A percentile compares a stretch with the other conserved stretches of the same genome.
Evolutionary conservation across 1,140 invertebrate genomes (phyloP).

Genomic region (Gonioctena quinquepunctata): DNA sequence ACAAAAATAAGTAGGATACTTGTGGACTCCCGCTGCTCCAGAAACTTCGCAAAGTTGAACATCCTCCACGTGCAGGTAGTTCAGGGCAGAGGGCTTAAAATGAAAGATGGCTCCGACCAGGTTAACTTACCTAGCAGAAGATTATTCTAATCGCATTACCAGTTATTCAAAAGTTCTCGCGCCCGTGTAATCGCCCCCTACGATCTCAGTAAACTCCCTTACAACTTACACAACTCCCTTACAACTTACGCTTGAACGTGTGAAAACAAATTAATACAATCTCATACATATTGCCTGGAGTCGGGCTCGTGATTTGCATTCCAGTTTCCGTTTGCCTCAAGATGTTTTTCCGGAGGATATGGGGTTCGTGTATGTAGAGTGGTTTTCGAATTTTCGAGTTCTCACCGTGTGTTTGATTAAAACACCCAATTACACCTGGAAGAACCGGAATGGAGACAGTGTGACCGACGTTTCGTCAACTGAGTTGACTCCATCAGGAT

Average conservation of each 20-base stretch:
- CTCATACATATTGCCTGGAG: conserved; percentile 25
- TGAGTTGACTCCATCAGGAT: too few relatives aligned
- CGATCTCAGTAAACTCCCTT: conserved; percentile 26
- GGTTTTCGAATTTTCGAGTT: too few relatives aligned
- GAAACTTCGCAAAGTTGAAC: too few relatives aligned
- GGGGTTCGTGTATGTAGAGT: not conserved
- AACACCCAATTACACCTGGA: too few relatives aligned
- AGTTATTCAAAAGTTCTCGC: conserved; percentile 19
- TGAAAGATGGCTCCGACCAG: not conserved
- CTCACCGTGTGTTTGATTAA: too few relatives aligned
- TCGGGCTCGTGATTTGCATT: conserved; percentile 26
- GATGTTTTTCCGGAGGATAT: not conserved
- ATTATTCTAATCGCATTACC: conserved; percentile 20
- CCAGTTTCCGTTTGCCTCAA: conserved; percentile 14
- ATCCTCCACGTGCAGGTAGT: not conserved
- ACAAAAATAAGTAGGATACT: too few relatives aligned
- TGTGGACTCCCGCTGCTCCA: too few relatives aligned
- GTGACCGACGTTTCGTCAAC: too few relatives aligned
- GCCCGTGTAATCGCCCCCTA: conserved; percentile 21
- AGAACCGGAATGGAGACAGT: too few relatives aligned
- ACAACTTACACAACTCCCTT: conserved; percentile 25
- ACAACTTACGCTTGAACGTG: conserved; percentile 23
- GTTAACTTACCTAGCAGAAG: conserved; percentile 13
- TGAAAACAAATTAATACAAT: conserved; percentile 30
- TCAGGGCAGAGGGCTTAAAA: not conserved